Conservation (phyloP, 2,888 invertebrate species). For the Tanaodytes sp. region DNA sequence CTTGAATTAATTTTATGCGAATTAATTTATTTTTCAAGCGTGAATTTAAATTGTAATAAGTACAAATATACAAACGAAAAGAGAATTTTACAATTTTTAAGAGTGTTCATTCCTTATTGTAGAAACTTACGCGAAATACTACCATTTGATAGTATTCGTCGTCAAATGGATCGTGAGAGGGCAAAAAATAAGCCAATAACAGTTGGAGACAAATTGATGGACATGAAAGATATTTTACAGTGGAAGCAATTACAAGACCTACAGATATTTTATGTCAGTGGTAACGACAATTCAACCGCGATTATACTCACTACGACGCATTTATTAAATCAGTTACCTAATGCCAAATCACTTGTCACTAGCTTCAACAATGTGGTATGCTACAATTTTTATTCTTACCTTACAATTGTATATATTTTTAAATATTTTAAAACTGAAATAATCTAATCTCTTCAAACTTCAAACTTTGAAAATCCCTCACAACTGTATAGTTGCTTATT, state of each 20-base stretch:
- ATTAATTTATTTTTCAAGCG: too few relatives aligned
- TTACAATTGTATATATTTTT: neutral
- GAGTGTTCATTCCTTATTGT: neutral
- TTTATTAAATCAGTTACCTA: neutral
- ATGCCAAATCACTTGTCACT: constrained; percentile 3
- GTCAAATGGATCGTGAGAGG: neutral
- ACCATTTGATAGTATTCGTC: neutral
- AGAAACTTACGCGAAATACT: neutral
- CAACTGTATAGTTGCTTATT: neutral
- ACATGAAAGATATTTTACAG: neutral
- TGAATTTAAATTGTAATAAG: too few relatives aligned
- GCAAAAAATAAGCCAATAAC: neutral
- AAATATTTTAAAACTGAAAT: neutral
- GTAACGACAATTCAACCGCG: neutral
- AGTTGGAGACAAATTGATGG: neutral
- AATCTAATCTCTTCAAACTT: too few relatives aligned
- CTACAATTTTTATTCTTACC: neutral
- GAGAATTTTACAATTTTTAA: too few relatives aligned
- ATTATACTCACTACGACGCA: neutral
- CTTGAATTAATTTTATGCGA: too few relatives aligned
- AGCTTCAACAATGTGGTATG: constrained; percentile 6
- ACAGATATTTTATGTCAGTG: neutral
- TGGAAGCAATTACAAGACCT: neutral
- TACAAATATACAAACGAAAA: too few relatives aligned
- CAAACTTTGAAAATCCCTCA: neutral